A percentile compares a stretch with the other conserved stretches of the same genome.
These are phyloP conservation scores for Trididemnum clinides DNA, from an alignment of 23 tunicate species.

Conservation along the genomic window DNA sequence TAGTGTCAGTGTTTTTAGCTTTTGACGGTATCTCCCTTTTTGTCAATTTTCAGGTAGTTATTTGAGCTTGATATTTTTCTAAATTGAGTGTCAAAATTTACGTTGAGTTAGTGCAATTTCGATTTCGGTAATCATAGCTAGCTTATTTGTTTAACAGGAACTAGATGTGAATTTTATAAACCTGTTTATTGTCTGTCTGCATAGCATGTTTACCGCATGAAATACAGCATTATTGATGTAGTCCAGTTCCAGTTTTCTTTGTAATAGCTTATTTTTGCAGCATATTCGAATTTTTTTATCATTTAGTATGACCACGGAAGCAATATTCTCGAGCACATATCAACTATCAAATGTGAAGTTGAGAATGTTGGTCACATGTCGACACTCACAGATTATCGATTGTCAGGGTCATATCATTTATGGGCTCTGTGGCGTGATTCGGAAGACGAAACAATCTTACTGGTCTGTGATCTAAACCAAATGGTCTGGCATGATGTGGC, in stretches of 20 bases:
- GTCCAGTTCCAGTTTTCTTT: too few species aligned
- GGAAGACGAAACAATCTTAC: conserved; percentile 40
- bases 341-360: conserved; percentile 25
- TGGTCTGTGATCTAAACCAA: conserved; percentile 43
- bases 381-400: conserved; percentile 43
- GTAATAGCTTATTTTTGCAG: too few species aligned
- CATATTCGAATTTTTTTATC: too few species aligned
- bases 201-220: too few species aligned
- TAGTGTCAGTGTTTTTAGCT: conserved; percentile 12
- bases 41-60: conserved; percentile 27
- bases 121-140: too few species aligned
- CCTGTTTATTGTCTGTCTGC: too few species aligned
- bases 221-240: too few species aligned
- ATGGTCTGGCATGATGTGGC: conserved; percentile 84
- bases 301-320: conserved; percentile 4
- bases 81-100: too few species aligned
- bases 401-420: conserved; percentile 11
- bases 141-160: too few species aligned
- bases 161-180: too few species aligned
- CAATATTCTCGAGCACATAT: background rate
- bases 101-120: too few species aligned
- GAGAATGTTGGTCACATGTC: background rate
- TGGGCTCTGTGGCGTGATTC: conserved; percentile 69
- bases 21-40: conserved; percentile 28
- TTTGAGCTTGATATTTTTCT: too few species aligned